Conservation (phyloP, 2,113 vertebrate species). For the Dryoscopus gambensis region DNA sequence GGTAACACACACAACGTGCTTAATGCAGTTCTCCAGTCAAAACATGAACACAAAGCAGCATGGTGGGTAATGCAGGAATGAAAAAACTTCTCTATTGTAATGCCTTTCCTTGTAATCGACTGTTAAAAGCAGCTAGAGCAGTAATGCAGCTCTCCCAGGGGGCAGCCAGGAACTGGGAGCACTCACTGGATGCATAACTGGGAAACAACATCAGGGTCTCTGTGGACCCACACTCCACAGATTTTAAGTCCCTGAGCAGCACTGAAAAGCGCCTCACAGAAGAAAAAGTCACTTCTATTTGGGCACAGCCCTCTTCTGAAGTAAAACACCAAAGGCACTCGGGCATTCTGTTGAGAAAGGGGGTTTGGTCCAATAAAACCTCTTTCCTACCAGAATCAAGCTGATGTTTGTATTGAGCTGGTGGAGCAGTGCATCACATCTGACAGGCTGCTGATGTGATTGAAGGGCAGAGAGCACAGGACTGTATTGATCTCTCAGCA, state of each 20-base stretch:
- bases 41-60: background rate
- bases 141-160: background rate
- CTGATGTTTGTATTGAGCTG: background rate
- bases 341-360: background rate
- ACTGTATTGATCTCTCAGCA: background rate
- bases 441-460: background rate
- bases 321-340: background rate
- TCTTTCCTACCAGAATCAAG: background rate
- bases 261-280: background rate
- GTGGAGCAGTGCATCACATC: background rate
- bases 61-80: background rate
- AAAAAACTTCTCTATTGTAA: background rate
- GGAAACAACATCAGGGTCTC: background rate
- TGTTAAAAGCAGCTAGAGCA: background rate
- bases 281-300: background rate
- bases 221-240: background rate
- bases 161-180: background rate
- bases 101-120: rapidly evolving
- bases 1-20: background rate
- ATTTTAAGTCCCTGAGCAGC: background rate
- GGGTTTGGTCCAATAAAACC: background rate
- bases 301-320: background rate
- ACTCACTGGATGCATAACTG: background rate
- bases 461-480: background rate
- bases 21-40: background rate